Evolutionary conservation across 2,113 vertebrate species (phyloP).

Genomic region (Gambusia holbrooki): DNA sequence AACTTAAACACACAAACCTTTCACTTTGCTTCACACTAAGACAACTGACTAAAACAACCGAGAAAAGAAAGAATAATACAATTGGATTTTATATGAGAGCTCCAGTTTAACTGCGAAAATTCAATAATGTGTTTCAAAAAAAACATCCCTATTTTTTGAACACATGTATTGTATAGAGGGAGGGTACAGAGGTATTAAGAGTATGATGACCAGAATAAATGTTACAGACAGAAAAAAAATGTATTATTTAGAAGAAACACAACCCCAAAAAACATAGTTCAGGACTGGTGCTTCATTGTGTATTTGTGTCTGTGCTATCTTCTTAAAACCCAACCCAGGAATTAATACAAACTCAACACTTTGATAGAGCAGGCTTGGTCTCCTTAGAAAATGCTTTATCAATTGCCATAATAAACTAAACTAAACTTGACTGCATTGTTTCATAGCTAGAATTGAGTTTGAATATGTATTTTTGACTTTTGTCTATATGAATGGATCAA

Average conservation of each 20-base stretch:
- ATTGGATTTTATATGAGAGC: not conserved
- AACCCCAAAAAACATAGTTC: not conserved
- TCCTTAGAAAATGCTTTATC: too few species aligned
- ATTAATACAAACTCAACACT: too few species aligned
- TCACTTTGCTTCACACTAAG: conserved; percentile 20
- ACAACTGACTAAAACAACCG: not conserved
- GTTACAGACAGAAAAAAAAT: not conserved
- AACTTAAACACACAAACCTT: conserved; percentile 30
- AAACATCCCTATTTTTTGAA: too few species aligned
- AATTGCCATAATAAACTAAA: too few species aligned
- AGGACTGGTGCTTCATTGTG: too few species aligned
- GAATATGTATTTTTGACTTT: too few species aligned
- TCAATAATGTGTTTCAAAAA: not conserved
- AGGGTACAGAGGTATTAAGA: not conserved
- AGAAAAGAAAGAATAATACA: not conserved
- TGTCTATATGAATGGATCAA: too few species aligned
- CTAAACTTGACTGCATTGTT: too few species aligned
- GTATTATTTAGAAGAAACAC: not conserved
- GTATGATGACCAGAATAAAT: not conserved
- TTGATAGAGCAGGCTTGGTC: too few species aligned
- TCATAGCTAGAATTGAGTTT: too few species aligned
- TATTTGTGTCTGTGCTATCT: not conserved
- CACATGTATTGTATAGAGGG: not conserved
- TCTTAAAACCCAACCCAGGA: not conserved
- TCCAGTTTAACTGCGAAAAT: not conserved